Base-by-base conservation (phyloP, 2,113 vertebrate genomes). In the Aegithalos caudatus region DNA sequence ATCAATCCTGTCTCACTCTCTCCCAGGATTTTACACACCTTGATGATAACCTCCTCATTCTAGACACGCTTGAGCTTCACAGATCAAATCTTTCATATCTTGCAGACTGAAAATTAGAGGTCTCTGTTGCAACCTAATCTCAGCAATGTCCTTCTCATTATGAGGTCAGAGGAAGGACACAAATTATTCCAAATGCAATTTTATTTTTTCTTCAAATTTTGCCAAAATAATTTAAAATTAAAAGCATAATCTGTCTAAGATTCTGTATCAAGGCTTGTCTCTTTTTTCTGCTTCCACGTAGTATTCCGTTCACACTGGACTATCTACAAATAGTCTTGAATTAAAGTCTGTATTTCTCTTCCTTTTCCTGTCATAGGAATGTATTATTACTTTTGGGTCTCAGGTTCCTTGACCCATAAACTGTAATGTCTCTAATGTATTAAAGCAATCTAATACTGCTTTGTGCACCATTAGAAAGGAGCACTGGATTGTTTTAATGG, bases 41-140 rank as follows among this genome's bases (percentile, higher is more conserved):
- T 89, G 35, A 71, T 76, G 40, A 74, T 44, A 86, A 6, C 22
- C 10, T 11, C 33, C 24, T 71, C 58, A 67, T 82, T 85, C 72
- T 74, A 67, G 54, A 65, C 7, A 24, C 61, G 19, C 37, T 35
- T 72, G 80, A 86, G 42, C 33, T 78, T 82, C 54, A 40, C 48
- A 93, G 82, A 92, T 83, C 48, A 90, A 67, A 89, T 93, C 74
- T 94, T 90, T 90, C 78, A 57, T n/a, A 77, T 90, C 28, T 84
- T 92, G n/a, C 58, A 78, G 79, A 73, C 73, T 77, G 61, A 60
- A 90, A 94, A 92, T 74, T 90, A 94, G 58, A 89, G 35, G 37
- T 87, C 47, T 90, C 37, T 38, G 33, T 29, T 88, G 61, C 79
- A 84, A 81, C 45, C 48, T 84, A 77, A 92, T 88, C 69, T 78